These are phyloP conservation scores for Drosophila mettleri DNA, from an alignment of 2,888 invertebrate genomes.

Conservation along the genomic window DNA sequence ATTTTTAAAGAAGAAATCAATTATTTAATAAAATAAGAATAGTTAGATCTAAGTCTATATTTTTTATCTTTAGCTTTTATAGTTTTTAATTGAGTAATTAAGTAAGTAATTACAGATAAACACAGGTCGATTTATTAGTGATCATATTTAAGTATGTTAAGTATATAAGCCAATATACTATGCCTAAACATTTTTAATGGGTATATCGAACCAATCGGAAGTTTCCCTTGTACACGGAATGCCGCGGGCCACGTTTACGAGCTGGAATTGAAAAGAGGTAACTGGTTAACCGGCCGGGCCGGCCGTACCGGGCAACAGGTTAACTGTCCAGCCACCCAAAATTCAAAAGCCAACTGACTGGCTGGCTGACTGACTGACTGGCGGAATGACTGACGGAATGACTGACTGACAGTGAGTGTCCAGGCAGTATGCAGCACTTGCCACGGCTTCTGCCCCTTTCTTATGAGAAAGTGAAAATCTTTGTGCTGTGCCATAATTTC, in stretches of 20 bases:
- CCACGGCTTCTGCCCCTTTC: conserved; percentile 43
- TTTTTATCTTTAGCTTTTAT: no score
- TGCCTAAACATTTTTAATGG: not conserved
- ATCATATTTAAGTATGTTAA: not conserved
- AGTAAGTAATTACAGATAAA: not conserved
- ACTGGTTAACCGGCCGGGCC: conserved; percentile 18
- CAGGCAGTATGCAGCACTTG: conserved; percentile 33
- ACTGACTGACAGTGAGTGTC: conserved; percentile 33
- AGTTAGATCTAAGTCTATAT: no score
- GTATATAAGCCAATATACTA: not conserved
- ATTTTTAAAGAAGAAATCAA: not conserved
- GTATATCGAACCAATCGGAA: conserved; percentile 14
- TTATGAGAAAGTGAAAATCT: conserved; percentile 74
- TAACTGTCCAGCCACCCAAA: conserved; percentile 52
- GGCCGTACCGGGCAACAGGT: conserved; percentile 32
- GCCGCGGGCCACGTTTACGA: conserved; percentile 40
- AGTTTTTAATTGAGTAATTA: no score
- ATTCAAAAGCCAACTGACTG: conserved; percentile 54
- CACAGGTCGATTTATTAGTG: not conserved
- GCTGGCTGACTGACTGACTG: conserved; percentile 34
- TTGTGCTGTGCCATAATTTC: conserved; percentile 65
- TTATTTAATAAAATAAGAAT: no score
- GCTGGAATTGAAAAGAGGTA: conserved; percentile 53
- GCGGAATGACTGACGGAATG: not conserved
- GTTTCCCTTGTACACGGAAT: conserved; percentile 39